Evolutionary conservation across 2,113 vertebrate genomes (phyloP), one percentile per base, ranked within the genome.

Genomic region (Xenus cinereus): DNA sequence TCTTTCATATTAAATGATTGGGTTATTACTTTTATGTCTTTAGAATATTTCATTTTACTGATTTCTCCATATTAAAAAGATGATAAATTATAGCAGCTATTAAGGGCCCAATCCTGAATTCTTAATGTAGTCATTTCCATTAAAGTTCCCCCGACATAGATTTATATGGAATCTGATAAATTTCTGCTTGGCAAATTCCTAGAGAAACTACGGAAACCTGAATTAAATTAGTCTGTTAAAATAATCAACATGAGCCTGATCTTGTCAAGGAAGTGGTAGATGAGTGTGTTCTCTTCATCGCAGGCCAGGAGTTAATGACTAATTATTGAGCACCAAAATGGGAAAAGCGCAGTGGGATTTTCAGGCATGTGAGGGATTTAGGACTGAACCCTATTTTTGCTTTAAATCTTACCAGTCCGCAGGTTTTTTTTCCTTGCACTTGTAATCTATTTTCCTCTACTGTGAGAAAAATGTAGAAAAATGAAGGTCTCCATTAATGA

Each of bases 81-180:
- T 95, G 94, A 96, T 82, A 78, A 95, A 97, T 96, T 94, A 90
- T 27, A 60, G 66, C 62, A 57, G 95, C 91, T 95, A 95, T 96
- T 93, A 95, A 96, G 97, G 95, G 91, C 92, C 95, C 92, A 37
- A 95, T 97, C 90, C 95, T 76, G 86, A 95, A 93, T 96, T 93
- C 94, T 93, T 97, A 97, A 97, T 97, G 90, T 11, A 46, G 77
- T 53, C 5, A 92, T 96, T 97, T 96, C 76, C 95, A 95, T 96
- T 96, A 93, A 66, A 95, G 62, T 57, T 89, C 41, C 73, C 43
- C 35, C 74, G 94, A 95, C 95, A 79, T 26, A 95, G 96, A 95
- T 97, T 96, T 97, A 96, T 95, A 84, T 21, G 89, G 96, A 95
- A 95, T 95, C 92, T 97, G 94, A 97, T 96, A 89, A 96, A 95